These are phyloP conservation scores for Drosophila asahinai DNA, from an alignment of 1,140 invertebrate species.

Conservation along the genomic window DNA sequence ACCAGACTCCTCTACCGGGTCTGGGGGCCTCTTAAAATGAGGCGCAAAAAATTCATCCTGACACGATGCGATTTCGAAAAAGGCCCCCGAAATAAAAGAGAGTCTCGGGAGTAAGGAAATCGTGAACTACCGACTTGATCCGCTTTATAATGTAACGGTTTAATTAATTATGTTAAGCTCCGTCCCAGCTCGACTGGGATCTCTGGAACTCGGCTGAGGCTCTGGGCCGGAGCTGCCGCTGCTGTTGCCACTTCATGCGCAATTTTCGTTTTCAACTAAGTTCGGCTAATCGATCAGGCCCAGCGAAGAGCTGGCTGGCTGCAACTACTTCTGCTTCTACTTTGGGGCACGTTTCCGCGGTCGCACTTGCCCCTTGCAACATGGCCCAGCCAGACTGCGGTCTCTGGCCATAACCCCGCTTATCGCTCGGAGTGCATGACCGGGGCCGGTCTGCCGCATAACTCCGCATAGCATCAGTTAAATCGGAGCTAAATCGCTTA, in stretches of 20 bases:
- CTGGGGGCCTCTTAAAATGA: slow-evolving; percentile 59
- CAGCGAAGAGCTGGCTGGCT: slow-evolving; percentile 26
- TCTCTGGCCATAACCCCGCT: slow-evolving; percentile 64
- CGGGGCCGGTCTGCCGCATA: slow-evolving; percentile 53
- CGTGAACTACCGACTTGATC: slow-evolving; percentile 80
- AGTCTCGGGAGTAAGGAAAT: slow-evolving; percentile 62
- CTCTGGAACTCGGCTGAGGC: slow-evolving; percentile 8
- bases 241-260: slow-evolving; percentile 81
- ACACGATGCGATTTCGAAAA: slow-evolving; percentile 76
- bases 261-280: slow-evolving; percentile 77
- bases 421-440: slow-evolving; percentile 65
- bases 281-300: slow-evolving; percentile 77
- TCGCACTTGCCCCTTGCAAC: slow-evolving; percentile 62
- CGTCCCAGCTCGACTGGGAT: slow-evolving; percentile 8
- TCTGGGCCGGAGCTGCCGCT: neutral
- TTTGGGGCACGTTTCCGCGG: slow-evolving; percentile 43
- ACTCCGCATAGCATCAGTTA: slow-evolving; percentile 80
- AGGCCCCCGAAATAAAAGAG: slow-evolving; percentile 42
- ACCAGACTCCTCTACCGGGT: slow-evolving; percentile 3
- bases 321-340: slow-evolving; percentile 37
- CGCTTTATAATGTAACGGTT: slow-evolving; percentile 85
- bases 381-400: slow-evolving; percentile 16
- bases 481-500: slow-evolving; percentile 78
- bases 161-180: slow-evolving; percentile 84
- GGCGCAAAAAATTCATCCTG: slow-evolving; percentile 83